Conservation (phyloP, 2,888 invertebrate species). For the Scrobipalpa costella region DNA sequence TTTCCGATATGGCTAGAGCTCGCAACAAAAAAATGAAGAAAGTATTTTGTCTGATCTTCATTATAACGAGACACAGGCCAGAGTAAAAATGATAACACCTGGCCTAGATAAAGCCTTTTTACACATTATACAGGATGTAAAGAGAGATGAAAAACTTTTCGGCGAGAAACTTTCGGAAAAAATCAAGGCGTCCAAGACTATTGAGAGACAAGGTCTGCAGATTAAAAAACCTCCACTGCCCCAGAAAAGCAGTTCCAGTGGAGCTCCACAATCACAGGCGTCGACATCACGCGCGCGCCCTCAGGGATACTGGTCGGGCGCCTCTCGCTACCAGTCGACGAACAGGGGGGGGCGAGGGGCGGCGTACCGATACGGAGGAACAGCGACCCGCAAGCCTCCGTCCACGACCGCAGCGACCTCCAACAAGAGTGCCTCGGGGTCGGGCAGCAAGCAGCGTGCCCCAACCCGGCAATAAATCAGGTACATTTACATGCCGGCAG, state of each 20-base stretch:
- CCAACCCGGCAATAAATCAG: not conserved
- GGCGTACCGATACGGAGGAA: not conserved
- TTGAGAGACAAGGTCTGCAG: constrained; percentile 2
- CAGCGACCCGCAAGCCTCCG: not conserved
- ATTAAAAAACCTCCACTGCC: not conserved
- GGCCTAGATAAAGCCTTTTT: not conserved
- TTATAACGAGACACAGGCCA: not conserved
- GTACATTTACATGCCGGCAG: constrained; percentile 14
- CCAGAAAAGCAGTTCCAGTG: not conserved
- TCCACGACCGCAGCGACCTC: not conserved
- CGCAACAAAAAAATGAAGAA: not conserved
- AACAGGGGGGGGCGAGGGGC: constrained; percentile 19
- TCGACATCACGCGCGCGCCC: constrained; percentile 7
- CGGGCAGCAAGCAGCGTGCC: not conserved
- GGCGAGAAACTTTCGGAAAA: not conserved
- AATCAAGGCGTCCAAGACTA: not conserved
- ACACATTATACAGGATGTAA: not conserved
- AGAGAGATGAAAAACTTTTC: constrained; percentile 6
- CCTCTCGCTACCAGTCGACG: constrained; percentile 18
- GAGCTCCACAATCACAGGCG: not conserved
- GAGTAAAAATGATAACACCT: not conserved
- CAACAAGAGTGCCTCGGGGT: not conserved
- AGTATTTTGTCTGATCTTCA: not conserved
- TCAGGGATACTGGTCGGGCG: constrained; percentile 14
- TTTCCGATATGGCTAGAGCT: not conserved